These are phyloP conservation scores for Micromesistius poutassou DNA, from an alignment of 2,797 vertebrate genomes.

Conservation along the genomic window DNA sequence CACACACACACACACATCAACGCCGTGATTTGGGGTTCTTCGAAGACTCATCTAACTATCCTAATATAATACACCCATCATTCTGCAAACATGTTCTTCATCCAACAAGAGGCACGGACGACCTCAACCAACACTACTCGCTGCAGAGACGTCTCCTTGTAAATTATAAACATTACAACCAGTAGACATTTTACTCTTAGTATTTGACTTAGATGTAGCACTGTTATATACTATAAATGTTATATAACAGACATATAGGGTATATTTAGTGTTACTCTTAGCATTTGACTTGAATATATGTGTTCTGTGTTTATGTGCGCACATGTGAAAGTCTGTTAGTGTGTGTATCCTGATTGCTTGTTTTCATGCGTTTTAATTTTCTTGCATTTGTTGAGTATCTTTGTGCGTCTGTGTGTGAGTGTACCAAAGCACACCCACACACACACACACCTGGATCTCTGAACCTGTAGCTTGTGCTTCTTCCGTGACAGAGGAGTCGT, in stretches of 20 bases:
- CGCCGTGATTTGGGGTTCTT: neutral
- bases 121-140: slow-evolving; percentile 9
- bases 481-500: slow-evolving; percentile 78
- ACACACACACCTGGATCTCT: slow-evolving; percentile 23
- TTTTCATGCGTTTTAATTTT: neutral
- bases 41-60: neutral
- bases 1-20: neutral
- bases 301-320: neutral
- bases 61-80: neutral
- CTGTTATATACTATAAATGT: neutral
- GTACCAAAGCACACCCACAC: neutral
- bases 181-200: slow-evolving; percentile 5
- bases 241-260: neutral
- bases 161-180: neutral
- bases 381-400: neutral
- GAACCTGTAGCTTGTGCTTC: slow-evolving; percentile 58
- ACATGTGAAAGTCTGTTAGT: neutral
- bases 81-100: slow-evolving; percentile 3
- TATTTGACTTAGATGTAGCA: neutral
- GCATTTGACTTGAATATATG: too few species aligned
- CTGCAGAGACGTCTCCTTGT: slow-evolving; percentile 12
- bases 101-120: slow-evolving; percentile 4
- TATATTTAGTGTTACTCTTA: too few species aligned
- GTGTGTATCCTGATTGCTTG: neutral
- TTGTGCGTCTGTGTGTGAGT: neutral